Conservation (phyloP, 2,797 vertebrate genomes). For the Streptopelia turtur region DNA sequence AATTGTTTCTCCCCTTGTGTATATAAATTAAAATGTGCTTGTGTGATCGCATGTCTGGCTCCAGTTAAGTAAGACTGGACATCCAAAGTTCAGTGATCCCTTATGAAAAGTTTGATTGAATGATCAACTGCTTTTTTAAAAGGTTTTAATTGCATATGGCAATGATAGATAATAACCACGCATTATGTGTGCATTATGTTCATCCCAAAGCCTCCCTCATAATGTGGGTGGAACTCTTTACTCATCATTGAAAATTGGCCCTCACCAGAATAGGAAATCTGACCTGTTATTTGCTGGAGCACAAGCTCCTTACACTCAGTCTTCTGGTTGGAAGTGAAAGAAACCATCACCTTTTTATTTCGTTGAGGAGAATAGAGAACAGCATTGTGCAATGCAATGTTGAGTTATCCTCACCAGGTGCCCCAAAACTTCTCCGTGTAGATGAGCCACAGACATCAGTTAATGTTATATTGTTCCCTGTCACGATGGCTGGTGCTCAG, state of each 20-base stretch:
- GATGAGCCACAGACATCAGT: neutral
- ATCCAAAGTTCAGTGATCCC: neutral
- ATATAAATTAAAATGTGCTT: neutral
- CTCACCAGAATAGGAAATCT: neutral
- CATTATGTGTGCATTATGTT: neutral
- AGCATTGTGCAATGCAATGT: rapidly evolving
- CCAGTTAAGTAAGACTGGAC: neutral
- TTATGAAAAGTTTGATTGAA: neutral
- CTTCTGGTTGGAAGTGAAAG: neutral
- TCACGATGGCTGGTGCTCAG: neutral
- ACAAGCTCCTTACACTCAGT: neutral
- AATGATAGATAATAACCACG: neutral
- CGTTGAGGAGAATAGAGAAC: neutral
- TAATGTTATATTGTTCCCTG: neutral
- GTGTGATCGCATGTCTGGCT: neutral
- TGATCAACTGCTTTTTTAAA: neutral
- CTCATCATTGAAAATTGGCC: neutral
- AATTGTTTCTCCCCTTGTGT: neutral
- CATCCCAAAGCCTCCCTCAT: neutral
- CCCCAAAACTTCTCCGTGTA: neutral
- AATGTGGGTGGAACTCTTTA: neutral
- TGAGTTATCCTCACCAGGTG: rapidly evolving
- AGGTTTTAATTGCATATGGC: neutral
- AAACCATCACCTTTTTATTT: neutral
- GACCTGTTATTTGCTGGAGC: neutral